A percentile compares a stretch with the other conserved stretches of the same genome.
phyloP scores from a whole-genome alignment of 2,797 vertebrate species.

The Pangasius mekongensis region DNA sequence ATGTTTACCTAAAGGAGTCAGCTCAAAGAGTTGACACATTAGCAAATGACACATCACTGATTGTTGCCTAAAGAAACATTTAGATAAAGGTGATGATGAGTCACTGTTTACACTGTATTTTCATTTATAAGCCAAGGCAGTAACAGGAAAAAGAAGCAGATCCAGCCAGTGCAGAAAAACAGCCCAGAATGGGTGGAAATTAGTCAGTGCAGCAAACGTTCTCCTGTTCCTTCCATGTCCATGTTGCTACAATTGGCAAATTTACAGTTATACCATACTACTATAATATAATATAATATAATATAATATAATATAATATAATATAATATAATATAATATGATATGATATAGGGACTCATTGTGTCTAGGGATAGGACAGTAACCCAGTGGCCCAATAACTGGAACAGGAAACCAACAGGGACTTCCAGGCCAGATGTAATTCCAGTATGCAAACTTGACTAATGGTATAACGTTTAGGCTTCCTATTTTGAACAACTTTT shows the following conservation, averaged over 20 bases:
- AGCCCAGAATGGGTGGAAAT: background rate
- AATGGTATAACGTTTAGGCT: background rate
- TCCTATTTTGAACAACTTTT: background rate
- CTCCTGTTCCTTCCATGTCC: background rate
- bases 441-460: background rate
- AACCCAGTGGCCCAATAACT: background rate
- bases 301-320: no score
- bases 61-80: background rate
- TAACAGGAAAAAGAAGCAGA: background rate
- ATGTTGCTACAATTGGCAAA: background rate
- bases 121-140: background rate
- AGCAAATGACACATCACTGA: background rate
- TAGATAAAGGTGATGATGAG: background rate
- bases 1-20: background rate
- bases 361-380: background rate
- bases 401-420: background rate
- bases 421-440: background rate
- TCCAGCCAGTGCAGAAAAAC: background rate
- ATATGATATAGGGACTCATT: background rate
- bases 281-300: no score
- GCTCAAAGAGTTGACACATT: background rate
- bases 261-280: background rate
- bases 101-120: background rate
- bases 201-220: background rate
- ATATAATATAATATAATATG: no score